A percentile compares a stretch with the other conserved stretches of the same genome.
Conservation (phyloP, 2,113 vertebrate genomes). For the Sisor rabdophorus region DNA sequence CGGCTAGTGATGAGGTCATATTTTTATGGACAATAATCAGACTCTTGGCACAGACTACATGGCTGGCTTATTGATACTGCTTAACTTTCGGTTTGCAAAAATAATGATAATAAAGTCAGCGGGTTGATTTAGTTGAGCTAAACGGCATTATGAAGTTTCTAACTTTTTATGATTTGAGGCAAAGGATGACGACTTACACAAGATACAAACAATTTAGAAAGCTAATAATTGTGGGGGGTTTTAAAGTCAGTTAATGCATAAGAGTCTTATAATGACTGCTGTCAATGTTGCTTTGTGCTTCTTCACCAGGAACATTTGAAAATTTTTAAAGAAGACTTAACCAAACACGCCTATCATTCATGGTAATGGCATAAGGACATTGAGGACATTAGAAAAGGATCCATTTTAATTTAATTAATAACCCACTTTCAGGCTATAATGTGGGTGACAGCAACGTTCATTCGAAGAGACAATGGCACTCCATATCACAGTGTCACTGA, state of each 20-base stretch:
- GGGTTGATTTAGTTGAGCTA: not conserved
- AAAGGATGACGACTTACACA: too few species aligned
- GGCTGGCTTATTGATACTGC: not conserved
- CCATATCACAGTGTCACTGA: conserved; percentile 2
- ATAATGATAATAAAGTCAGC: not conserved
- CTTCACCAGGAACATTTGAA: not conserved
- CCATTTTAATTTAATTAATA: conserved; percentile 4
- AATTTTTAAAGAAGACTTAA: not conserved
- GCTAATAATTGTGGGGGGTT: too few species aligned
- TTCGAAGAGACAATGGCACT: not conserved
- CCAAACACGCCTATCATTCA: not conserved
- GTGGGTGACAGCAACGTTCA: not conserved
- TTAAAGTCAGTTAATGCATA: too few species aligned
- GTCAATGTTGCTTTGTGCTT: not conserved
- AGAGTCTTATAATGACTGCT: not conserved
- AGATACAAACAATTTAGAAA: too few species aligned
- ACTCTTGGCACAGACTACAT: conserved; percentile 32
- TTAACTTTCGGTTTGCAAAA: conserved; percentile 4
- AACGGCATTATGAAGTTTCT: not conserved
- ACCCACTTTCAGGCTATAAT: conserved; percentile 16
- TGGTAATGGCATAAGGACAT: conserved; percentile 6
- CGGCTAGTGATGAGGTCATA: conserved; percentile 38
- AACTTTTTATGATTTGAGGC: too few species aligned
- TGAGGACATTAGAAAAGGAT: conserved; percentile 2
- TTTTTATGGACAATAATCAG: conserved; percentile 45